Evolutionary conservation across 2,888 invertebrate species (phyloP).

Genomic region (Eledona agricola): DNA sequence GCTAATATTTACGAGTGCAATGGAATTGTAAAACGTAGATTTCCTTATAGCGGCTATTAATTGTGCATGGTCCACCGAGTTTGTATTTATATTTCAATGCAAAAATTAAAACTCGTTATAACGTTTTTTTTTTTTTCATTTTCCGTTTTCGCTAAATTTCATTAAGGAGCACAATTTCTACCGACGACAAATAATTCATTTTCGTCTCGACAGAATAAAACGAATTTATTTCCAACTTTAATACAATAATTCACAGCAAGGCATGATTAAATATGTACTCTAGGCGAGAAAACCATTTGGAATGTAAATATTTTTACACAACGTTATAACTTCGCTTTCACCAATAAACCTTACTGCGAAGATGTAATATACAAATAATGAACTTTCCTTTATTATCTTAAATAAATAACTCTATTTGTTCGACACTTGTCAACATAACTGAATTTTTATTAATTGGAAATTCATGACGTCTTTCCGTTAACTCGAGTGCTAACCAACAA

Average conservation of each 20-base stretch:
- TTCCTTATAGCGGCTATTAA: too few species aligned
- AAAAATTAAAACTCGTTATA: too few species aligned
- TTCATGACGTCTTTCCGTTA: constrained; percentile 17
- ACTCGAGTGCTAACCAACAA: constrained; percentile 6
- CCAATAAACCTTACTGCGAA: constrained; percentile 39
- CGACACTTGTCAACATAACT: constrained; percentile 32
- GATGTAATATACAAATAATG: constrained; percentile 39
- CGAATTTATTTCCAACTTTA: constrained; percentile 42
- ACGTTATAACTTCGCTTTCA: constrained; percentile 34
- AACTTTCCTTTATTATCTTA: constrained; percentile 40
- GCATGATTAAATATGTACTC: constrained; percentile 44
- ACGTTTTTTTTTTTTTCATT: too few species aligned
- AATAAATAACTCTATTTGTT: constrained; percentile 38
- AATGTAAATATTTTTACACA: constrained; percentile 45
- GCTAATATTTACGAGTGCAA: too few species aligned
- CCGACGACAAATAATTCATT: constrained; percentile 37
- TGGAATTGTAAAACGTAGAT: too few species aligned
- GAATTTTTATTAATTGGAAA: constrained; percentile 36
- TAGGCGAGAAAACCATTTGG: constrained; percentile 42
- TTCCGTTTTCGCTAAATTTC: too few species aligned
- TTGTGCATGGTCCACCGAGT: too few species aligned
- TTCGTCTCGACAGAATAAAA: constrained; percentile 38
- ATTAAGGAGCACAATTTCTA: too few species aligned
- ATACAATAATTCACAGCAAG: constrained; percentile 43
- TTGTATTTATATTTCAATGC: too few species aligned